phyloP scores from a whole-genome alignment of 2,888 invertebrate species.

The Pristionchus entomophagus region DNA sequence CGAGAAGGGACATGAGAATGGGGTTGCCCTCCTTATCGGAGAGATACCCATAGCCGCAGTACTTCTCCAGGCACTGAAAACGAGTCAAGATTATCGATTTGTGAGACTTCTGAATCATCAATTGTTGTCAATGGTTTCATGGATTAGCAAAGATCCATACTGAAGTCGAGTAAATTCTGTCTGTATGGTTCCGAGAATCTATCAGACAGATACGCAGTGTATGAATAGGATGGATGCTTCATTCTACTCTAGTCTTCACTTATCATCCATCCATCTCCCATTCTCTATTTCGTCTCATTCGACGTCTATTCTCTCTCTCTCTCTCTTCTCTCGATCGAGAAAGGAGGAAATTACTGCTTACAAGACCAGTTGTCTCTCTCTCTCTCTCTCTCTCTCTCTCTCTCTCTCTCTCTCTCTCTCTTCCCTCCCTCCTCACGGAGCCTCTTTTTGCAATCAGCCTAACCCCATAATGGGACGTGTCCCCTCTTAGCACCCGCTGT shows the following conservation, averaged over 20 bases:
- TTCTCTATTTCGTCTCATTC: not conserved
- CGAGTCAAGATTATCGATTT: too few species aligned
- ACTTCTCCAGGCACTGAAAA: conserved; percentile 74
- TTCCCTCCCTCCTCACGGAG: conserved; percentile 6
- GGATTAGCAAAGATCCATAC: too few species aligned
- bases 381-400: not conserved
- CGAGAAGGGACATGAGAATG: conserved; percentile 75
- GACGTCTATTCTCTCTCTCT: not conserved
- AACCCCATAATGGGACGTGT: not conserved
- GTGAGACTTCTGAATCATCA: too few species aligned
- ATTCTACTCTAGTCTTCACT: too few species aligned
- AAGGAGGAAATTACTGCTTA: conserved; percentile 5
- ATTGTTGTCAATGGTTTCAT: too few species aligned
- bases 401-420: conserved; percentile 29
- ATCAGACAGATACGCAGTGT: too few species aligned
- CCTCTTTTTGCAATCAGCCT: conserved; percentile 37
- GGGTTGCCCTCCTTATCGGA: conserved; percentile 74
- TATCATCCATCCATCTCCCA: conserved; percentile 4
- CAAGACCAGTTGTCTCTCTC: conserved; percentile 1
- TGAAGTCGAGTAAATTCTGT: not conserved
- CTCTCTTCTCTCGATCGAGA: conserved; percentile 22
- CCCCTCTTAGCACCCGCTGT: too few species aligned
- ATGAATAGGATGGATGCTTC: too few species aligned
- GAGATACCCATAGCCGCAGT: conserved; percentile 75
- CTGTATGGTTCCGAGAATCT: not conserved